Evolutionary conservation across 2,888 invertebrate genomes (phyloP).

Genomic region (Labia minor): DNA sequence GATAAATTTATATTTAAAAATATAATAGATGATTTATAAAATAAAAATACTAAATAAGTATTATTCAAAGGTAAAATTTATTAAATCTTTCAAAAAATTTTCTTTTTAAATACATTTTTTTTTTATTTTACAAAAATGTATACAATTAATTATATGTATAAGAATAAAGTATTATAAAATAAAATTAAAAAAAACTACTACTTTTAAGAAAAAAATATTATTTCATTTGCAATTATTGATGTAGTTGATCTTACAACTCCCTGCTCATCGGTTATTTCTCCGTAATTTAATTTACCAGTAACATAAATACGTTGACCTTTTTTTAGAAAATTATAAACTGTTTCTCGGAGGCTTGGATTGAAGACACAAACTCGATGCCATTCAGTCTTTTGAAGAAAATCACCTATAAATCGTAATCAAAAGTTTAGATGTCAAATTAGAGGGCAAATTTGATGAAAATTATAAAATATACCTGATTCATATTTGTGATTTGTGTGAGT

Average conservation of each 20-base stretch:
- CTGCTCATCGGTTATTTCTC: constrained; percentile 68
- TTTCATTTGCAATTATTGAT: constrained; percentile 75
- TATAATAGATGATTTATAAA: no score
- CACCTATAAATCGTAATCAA: constrained; percentile 45
- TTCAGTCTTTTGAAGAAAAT: constrained; percentile 73
- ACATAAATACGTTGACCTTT: constrained; percentile 80
- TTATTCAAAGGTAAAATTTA: no score
- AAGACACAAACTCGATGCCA: constrained; percentile 88
- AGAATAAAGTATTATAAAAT: no score
- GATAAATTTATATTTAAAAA: no score
- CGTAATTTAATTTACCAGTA: constrained; percentile 71
- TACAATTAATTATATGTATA: no score
- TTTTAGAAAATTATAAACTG: constrained; percentile 63
- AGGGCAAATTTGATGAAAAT: no score
- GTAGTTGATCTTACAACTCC: constrained; percentile 62
- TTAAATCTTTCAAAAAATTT: no score
- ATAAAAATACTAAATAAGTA: no score
- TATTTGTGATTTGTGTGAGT: constrained; percentile 75
- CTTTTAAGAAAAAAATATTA: constrained; percentile 54
- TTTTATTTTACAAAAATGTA: no score
- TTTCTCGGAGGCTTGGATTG: constrained; percentile 68
- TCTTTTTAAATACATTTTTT: no score
- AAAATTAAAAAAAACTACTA: no score
- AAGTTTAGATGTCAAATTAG: no score
- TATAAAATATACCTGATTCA: constrained; percentile 38